Conservation (phyloP, 2,113 vertebrate species). For the Zosterops pallidus region DNA sequence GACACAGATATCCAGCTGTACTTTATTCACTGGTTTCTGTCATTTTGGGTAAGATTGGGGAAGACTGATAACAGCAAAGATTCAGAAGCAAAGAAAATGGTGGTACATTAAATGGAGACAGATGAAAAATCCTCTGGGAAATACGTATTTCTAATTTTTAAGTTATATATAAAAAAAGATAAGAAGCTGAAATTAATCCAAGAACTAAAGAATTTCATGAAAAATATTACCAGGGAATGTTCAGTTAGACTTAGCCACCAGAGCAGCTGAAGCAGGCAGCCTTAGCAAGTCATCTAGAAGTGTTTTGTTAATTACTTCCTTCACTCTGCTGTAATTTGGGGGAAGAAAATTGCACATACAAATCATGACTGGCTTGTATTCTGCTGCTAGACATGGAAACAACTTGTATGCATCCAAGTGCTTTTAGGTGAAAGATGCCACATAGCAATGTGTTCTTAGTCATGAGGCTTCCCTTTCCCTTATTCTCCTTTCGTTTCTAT, state of each 20-base stretch:
- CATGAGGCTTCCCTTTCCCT: not conserved
- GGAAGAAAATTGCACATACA: not conserved
- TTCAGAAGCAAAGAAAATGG: not conserved
- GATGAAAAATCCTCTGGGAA: not conserved
- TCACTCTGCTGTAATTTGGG: not conserved
- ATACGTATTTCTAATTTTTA: not conserved
- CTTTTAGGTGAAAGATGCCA: not conserved
- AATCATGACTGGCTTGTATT: not conserved
- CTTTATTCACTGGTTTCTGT: not conserved
- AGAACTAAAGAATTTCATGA: not conserved
- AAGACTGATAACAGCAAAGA: not conserved
- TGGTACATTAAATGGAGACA: not conserved
- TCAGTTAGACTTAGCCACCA: not conserved
- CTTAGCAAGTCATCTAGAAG: not conserved
- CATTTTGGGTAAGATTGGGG: not conserved
- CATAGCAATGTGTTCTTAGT: not conserved
- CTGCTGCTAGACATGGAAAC: not conserved
- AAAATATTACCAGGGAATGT: not conserved
- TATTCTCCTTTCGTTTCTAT: not conserved
- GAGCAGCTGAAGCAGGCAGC: not conserved
- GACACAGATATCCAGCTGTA: not conserved
- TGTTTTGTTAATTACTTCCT: not conserved
- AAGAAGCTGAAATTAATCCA: not conserved
- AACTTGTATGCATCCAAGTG: not conserved
- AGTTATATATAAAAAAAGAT: not conserved